Conservation (phyloP, 2,113 vertebrate species). For the Trochalopteron elliotii region DNA sequence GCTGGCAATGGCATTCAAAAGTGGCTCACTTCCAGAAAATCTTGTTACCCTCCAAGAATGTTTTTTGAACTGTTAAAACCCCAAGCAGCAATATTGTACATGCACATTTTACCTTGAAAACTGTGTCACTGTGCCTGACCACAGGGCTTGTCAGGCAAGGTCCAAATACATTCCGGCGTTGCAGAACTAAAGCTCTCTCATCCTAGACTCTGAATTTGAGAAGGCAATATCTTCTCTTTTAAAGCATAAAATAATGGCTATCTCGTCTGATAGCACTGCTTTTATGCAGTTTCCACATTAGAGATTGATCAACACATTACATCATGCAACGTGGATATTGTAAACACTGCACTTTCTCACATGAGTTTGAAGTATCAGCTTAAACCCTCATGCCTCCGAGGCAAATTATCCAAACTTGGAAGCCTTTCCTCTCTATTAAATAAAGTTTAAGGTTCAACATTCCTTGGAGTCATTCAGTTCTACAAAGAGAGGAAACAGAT, state of each 20-base stretch:
- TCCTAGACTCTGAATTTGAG: not conserved
- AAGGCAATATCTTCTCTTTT: not conserved
- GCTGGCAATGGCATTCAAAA: slow-evolving; percentile 35
- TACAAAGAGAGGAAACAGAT: slow-evolving; percentile 24
- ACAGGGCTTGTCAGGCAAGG: not conserved
- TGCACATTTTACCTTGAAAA: slow-evolving; percentile 28
- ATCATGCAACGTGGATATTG: not conserved
- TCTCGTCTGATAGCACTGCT: not conserved
- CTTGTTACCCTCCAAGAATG: slow-evolving; percentile 45
- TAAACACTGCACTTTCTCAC: not conserved
- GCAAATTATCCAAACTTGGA: not conserved
- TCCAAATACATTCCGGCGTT: not conserved
- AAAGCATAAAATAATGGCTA: not conserved
- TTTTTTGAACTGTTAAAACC: slow-evolving; percentile 21
- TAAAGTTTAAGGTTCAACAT: slow-evolving; percentile 12
- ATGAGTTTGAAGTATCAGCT: not conserved
- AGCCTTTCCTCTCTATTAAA: not conserved
- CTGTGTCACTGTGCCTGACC: not conserved
- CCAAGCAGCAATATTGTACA: not conserved
- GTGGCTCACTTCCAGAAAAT: slow-evolving; percentile 50
- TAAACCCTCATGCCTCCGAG: not conserved
- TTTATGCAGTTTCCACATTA: not conserved
- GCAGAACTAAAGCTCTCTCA: not conserved
- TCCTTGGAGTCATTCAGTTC: slow-evolving; percentile 9
- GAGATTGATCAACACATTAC: not conserved